A percentile compares a stretch with the other conserved stretches of the same genome.
Evolutionary conservation across 2,113 vertebrate genomes (phyloP).

Genomic region (Bolborhynchus lineola): DNA sequence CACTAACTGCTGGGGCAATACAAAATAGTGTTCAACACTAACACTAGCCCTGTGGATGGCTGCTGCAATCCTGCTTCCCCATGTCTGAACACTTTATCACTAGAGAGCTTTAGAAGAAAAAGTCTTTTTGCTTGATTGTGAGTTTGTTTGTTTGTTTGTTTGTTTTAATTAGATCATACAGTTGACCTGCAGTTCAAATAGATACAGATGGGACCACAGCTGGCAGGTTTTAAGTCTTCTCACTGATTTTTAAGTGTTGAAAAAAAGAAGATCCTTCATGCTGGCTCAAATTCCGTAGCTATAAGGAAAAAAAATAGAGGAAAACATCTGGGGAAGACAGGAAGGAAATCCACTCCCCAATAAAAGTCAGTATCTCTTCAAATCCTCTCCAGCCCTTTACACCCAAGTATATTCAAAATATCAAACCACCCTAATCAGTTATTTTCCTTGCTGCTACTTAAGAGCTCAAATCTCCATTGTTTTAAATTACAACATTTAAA

Average conservation of each 20-base stretch:
- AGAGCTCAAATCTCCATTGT: neutral
- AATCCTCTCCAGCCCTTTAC: neutral
- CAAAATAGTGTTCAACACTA: neutral
- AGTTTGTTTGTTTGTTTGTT: neutral
- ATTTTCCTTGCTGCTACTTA: neutral
- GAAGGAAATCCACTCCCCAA: neutral
- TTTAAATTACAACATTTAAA: neutral
- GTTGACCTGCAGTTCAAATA: neutral
- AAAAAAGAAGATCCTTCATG: neutral
- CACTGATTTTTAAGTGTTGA: neutral
- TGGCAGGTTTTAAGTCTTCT: neutral
- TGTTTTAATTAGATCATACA: slow-evolving; percentile 2
- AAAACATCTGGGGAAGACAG: neutral
- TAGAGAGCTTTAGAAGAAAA: neutral
- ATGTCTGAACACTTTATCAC: neutral
- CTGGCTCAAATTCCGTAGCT: neutral
- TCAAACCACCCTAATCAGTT: neutral
- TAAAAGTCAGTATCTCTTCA: neutral
- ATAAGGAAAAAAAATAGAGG: neutral
- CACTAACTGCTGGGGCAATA: neutral
- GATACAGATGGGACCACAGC: slow-evolving; percentile 5
- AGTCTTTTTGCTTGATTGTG: neutral
- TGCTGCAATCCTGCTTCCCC: neutral
- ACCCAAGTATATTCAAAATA: neutral
- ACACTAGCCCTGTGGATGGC: neutral